These are phyloP conservation scores for Rhynchotus rufescens DNA, from an alignment of 2,797 vertebrate genomes.

Conservation along the genomic window DNA sequence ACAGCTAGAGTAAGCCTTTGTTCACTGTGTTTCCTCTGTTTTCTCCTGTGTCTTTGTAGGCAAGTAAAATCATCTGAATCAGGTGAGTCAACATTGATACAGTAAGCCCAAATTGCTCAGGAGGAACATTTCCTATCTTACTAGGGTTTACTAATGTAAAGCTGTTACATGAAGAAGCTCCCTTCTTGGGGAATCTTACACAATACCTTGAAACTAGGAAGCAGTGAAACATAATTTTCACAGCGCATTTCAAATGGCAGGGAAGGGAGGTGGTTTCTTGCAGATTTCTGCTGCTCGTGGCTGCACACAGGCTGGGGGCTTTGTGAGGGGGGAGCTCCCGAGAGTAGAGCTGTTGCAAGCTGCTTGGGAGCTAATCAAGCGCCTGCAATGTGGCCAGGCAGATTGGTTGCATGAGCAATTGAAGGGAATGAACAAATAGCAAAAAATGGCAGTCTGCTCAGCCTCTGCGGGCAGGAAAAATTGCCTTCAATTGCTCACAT, in stretches of 20 bases:
- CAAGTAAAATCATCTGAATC: accelerated
- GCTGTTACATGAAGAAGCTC: not conserved
- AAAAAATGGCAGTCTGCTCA: not conserved
- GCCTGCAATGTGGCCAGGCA: not conserved
- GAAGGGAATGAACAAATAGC: not conserved
- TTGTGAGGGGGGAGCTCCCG: accelerated
- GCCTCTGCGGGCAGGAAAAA: accelerated
- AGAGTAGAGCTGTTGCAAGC: too few relatives aligned
- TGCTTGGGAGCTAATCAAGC: not conserved
- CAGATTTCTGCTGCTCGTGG: not conserved
- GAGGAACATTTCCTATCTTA: accelerated
- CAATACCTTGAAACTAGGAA: not conserved
- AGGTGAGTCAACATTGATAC: accelerated
- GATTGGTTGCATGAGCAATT: accelerated
- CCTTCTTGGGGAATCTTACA: accelerated
- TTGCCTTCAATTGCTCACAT: not conserved
- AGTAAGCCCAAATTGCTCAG: not conserved
- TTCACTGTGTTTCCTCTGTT: not conserved
- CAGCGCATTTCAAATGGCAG: accelerated
- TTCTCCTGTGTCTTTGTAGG: not conserved
- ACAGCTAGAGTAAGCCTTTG: not conserved
- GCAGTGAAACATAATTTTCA: not conserved
- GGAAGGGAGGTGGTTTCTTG: accelerated
- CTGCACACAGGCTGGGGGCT: not conserved
- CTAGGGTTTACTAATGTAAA: not conserved